A percentile compares a stretch with the other conserved stretches of the same genome.
Evolutionary conservation across 37 sponge, comb jelly and placozoan species (phyloP).

Genomic region (Cladorhizidae sp.): DNA sequence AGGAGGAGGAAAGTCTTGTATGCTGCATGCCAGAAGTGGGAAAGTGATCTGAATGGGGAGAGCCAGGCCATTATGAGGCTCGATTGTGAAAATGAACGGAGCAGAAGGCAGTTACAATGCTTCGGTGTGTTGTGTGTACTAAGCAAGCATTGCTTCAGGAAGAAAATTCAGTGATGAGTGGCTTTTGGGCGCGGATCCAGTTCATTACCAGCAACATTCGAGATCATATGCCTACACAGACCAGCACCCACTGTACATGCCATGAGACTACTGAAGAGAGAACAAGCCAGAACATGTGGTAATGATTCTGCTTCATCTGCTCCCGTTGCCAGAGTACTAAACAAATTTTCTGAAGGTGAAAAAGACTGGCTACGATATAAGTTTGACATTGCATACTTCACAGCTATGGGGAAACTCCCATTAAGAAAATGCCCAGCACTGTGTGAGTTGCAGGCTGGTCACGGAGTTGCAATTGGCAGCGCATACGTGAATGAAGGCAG

Average conservation of each 20-base stretch:
- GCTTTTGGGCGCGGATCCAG: conserved; percentile 62
- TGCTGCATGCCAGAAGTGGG: no score
- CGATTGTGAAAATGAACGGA: conserved; percentile 41
- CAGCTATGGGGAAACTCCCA: conserved; percentile 57
- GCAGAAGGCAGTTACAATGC: conserved; percentile 26
- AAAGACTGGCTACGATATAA: conserved; percentile 27
- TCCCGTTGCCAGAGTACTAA: conserved; percentile 53
- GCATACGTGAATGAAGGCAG: conserved; percentile 44
- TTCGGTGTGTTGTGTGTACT: conserved; percentile 37
- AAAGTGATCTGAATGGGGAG: conserved; percentile 38
- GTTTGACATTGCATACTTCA: conserved; percentile 71
- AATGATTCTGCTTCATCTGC: conserved; percentile 19
- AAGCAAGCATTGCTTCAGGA: conserved; percentile 24
- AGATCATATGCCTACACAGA: no score
- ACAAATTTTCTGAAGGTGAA: conserved; percentile 39
- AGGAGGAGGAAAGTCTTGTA: no score
- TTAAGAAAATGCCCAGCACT: conserved; percentile 50
- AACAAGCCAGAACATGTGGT: conserved; percentile 31
- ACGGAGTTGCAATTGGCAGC: conserved; percentile 64
- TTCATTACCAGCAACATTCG: conserved; percentile 71
- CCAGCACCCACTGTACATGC: conserved; percentile 53
- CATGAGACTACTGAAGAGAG: conserved; percentile 45
- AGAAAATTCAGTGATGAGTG: conserved; percentile 51
- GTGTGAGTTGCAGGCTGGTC: conserved; percentile 53
- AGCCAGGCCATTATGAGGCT: conserved; percentile 48